A percentile compares a stretch with the other conserved stretches of the same genome.
These are phyloP conservation scores for Liposcelis brunnea DNA, from an alignment of 2,888 invertebrate genomes.

Conservation along the genomic window DNA sequence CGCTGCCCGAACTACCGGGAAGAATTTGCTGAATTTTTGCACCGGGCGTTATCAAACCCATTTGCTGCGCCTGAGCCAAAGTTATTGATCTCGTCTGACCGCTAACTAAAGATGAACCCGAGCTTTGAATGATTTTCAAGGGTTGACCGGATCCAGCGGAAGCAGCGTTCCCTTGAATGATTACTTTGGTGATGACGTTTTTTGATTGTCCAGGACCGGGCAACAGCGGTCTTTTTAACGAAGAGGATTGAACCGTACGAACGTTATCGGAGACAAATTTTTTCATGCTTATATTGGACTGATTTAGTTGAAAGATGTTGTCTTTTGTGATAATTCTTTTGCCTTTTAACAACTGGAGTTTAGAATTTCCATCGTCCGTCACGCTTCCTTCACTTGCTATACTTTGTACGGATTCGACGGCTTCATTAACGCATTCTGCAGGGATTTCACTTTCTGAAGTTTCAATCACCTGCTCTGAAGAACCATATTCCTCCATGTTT, in stretches of 20 bases:
- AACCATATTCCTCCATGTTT: no score
- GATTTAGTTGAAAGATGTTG: no score
- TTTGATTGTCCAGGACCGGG: constrained; percentile 11
- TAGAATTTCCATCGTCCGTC: no score
- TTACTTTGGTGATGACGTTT: constrained; percentile 8
- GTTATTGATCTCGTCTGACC: constrained; percentile 40
- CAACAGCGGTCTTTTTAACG: background rate
- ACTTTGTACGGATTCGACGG: no score
- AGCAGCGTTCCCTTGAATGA: background rate
- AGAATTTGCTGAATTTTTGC: constrained; percentile 30
- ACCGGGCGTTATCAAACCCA: constrained; percentile 34
- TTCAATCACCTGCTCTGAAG: constrained; percentile 8
- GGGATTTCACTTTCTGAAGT: background rate
- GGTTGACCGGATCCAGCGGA: constrained; percentile 2
- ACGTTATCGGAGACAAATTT: constrained; percentile 11
- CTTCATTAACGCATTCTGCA: no score
- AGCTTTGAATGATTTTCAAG: constrained; percentile 16
- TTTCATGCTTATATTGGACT: no score
- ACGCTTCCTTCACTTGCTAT: no score
- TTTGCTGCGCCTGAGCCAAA: constrained; percentile 43
- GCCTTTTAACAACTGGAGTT: no score
- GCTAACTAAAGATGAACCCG: constrained; percentile 14
- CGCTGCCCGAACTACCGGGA: constrained; percentile 16
- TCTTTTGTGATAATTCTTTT: no score
- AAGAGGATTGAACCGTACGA: constrained; percentile 12